A percentile compares a stretch with the other conserved stretches of the same genome.
Evolutionary conservation across 1,140 invertebrate species (phyloP).

Genomic region (Cydia fagiglandana): DNA sequence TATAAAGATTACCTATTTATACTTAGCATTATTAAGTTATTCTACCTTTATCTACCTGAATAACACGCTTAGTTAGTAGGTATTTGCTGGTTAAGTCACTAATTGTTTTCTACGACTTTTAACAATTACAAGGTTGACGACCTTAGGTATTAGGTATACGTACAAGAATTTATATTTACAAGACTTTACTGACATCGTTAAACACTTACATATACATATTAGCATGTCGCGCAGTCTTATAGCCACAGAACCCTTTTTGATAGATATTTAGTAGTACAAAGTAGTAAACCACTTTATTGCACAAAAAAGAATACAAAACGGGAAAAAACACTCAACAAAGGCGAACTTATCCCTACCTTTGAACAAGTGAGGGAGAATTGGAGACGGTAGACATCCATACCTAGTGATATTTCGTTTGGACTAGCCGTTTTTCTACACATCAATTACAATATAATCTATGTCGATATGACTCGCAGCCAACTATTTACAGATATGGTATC

Average conservation of each 20-base stretch:
- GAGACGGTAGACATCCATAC: too few relatives aligned
- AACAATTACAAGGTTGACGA: background rate
- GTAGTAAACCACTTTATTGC: too few relatives aligned
- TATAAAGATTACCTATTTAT: too few relatives aligned
- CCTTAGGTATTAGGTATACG: background rate
- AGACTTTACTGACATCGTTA: background rate
- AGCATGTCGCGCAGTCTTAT: background rate
- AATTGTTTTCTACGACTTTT: background rate
- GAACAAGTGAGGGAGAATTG: too few relatives aligned
- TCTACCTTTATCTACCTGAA: background rate
- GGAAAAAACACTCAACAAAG: too few relatives aligned
- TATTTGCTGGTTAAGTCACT: background rate
- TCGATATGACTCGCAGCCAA: background rate
- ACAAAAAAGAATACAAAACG: too few relatives aligned
- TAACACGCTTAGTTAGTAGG: background rate
- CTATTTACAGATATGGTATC: slow-evolving; percentile 20
- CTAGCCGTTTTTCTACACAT: background rate
- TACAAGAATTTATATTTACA: slow-evolving; percentile 4
- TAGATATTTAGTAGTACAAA: too few relatives aligned
- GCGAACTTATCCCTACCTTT: too few relatives aligned
- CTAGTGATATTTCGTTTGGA: too few relatives aligned
- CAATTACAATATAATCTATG: slow-evolving; percentile 31
- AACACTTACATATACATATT: background rate
- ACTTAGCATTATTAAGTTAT: too few relatives aligned
- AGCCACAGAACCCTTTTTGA: too few relatives aligned